These are phyloP conservation scores for Uloborus plumipes DNA, from an alignment of 2,888 invertebrate species.

Conservation along the genomic window DNA sequence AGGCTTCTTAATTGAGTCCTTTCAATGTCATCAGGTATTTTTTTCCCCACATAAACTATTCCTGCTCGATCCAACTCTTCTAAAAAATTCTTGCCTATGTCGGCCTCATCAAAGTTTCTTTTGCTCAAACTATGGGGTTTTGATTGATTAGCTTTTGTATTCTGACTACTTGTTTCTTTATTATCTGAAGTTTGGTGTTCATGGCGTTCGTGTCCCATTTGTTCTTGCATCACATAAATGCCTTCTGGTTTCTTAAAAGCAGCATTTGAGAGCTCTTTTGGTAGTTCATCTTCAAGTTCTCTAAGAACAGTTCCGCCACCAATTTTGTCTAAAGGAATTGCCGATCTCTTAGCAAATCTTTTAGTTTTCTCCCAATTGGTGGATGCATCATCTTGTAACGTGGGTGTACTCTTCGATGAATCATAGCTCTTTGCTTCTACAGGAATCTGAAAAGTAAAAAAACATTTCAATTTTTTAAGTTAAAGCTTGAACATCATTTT, in stretches of 20 bases:
- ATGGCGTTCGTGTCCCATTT: too few species aligned
- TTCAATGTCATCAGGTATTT: neutral
- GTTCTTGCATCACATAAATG: too few species aligned
- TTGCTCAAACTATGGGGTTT: too few species aligned
- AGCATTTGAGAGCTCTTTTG: neutral
- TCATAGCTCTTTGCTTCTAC: neutral
- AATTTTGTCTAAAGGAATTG: conserved; percentile 46
- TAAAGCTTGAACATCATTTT: too few species aligned
- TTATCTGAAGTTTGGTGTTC: too few species aligned
- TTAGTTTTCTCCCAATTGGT: neutral
- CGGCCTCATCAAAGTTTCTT: too few species aligned
- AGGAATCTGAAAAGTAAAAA: neutral
- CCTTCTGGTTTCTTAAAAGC: neutral
- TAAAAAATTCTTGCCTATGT: too few species aligned
- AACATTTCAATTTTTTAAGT: neutral
- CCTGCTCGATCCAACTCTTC: too few species aligned
- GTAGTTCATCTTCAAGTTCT: conserved; percentile 30
- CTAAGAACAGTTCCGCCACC: conserved; percentile 41
- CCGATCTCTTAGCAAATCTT: neutral
- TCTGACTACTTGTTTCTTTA: neutral
- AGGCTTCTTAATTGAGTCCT: too few species aligned
- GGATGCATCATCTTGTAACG: too few species aligned
- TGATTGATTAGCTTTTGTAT: too few species aligned
- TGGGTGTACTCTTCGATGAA: neutral
- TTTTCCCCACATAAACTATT: too few species aligned